Evolutionary conservation across 2,113 vertebrate genomes (phyloP).

Genomic region (Notarius lentiginosus): DNA sequence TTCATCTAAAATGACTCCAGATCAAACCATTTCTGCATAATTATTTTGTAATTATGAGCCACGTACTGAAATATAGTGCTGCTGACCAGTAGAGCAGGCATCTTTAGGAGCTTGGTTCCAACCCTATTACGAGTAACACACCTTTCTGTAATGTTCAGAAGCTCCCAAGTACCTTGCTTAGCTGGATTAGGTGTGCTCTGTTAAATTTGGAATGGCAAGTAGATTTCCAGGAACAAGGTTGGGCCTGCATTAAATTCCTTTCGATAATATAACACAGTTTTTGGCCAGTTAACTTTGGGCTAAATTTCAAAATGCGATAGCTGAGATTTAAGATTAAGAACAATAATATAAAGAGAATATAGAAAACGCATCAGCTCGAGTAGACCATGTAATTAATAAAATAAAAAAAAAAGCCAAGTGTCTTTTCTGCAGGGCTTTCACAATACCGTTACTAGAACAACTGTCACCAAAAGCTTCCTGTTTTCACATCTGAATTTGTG

Average conservation of each 20-base stretch:
- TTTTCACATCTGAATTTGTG: conserved; percentile 11
- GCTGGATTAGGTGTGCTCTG: background rate
- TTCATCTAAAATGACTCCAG: background rate
- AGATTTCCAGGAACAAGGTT: conserved; percentile 11
- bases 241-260: background rate
- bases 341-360: background rate
- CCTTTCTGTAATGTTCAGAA: background rate
- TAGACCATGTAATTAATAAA: background rate
- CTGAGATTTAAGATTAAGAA: background rate
- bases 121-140: background rate
- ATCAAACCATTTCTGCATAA: background rate
- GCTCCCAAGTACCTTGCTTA: background rate
- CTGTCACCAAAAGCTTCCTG: background rate
- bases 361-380: background rate
- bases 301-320: conserved; percentile 5
- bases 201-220: background rate
- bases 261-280: background rate
- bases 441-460: background rate
- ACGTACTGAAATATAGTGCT: background rate
- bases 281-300: background rate
- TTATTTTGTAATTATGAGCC: background rate
- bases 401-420: background rate
- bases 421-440: background rate
- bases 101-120: background rate
- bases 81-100: background rate